These are phyloP conservation scores for Scaptomyza caliginosa DNA, from an alignment of 2,888 invertebrate species.

Conservation along the genomic window DNA sequence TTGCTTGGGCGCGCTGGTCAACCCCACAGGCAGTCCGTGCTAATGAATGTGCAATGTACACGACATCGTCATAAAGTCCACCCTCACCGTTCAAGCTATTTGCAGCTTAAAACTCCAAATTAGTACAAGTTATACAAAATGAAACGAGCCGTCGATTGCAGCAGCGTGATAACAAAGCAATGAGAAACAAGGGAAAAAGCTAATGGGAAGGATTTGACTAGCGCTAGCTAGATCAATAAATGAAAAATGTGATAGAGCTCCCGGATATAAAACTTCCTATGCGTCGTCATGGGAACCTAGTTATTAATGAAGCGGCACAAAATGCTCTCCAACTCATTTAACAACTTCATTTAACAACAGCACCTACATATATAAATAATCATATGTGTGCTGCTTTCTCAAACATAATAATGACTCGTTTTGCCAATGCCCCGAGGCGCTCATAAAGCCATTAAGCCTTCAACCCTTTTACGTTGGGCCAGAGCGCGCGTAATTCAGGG, in stretches of 20 bases:
- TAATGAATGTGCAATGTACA: conserved; percentile 76
- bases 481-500: conserved; percentile 52
- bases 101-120: conserved; percentile 55
- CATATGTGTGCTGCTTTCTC: conserved; percentile 29
- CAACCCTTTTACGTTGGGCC: conserved; percentile 60
- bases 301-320: conserved; percentile 52
- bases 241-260: not conserved
- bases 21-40: conserved; percentile 26
- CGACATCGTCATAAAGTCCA: conserved; percentile 69
- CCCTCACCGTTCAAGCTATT: conserved; percentile 7
- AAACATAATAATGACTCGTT: conserved; percentile 64
- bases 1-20: conserved; percentile 20
- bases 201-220: not conserved
- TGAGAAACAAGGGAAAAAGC: conserved; percentile 14
- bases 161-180: conserved; percentile 49
- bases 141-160: conserved; percentile 55
- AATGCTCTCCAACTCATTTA: conserved; percentile 45
- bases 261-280: not conserved
- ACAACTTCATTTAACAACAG: conserved; percentile 44
- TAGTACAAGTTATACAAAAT: conserved; percentile 52
- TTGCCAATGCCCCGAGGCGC: conserved; percentile 66
- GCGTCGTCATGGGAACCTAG: conserved; percentile 36
- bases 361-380: conserved; percentile 28
- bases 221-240: conserved; percentile 14
- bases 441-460: conserved; percentile 73